Conservation (phyloP, 1,140 invertebrate genomes). For the Atta colombica region DNA sequence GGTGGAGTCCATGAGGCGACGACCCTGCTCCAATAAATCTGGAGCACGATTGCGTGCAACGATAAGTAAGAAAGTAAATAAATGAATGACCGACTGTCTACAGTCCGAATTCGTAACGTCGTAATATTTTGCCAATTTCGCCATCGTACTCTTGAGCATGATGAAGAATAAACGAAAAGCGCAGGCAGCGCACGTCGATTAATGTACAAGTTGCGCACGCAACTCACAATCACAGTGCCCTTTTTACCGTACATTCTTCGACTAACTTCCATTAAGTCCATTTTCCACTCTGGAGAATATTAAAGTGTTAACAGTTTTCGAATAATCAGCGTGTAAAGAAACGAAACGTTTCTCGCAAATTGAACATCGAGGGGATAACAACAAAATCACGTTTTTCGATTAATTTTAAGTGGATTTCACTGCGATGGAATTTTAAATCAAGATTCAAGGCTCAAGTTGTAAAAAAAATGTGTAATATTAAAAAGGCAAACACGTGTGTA, state of each 20-base stretch:
- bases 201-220: constrained; percentile 15
- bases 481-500: background rate
- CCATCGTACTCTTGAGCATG: constrained; percentile 19
- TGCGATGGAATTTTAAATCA: background rate
- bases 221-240: background rate
- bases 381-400: background rate
- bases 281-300: background rate
- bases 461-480: background rate
- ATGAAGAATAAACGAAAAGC: constrained; percentile 38
- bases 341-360: background rate
- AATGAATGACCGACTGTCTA: constrained; percentile 57
- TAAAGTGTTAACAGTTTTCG: background rate
- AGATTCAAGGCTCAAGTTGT: background rate
- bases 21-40: constrained; percentile 66
- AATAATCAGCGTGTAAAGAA: background rate
- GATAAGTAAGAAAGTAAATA: constrained; percentile 62
- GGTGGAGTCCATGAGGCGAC: constrained; percentile 43
- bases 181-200: background rate
- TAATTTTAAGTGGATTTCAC: background rate
- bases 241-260: background rate
- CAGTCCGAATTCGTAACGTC: constrained; percentile 5
- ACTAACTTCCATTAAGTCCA: constrained; percentile 7
- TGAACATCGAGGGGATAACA: background rate
- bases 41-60: constrained; percentile 55
- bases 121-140: constrained; percentile 58